A percentile compares a stretch with the other conserved stretches of the same genome.
These are phyloP conservation scores for Formicarius rufipectus DNA, from an alignment of 2,113 vertebrate genomes.

Conservation along the genomic window DNA sequence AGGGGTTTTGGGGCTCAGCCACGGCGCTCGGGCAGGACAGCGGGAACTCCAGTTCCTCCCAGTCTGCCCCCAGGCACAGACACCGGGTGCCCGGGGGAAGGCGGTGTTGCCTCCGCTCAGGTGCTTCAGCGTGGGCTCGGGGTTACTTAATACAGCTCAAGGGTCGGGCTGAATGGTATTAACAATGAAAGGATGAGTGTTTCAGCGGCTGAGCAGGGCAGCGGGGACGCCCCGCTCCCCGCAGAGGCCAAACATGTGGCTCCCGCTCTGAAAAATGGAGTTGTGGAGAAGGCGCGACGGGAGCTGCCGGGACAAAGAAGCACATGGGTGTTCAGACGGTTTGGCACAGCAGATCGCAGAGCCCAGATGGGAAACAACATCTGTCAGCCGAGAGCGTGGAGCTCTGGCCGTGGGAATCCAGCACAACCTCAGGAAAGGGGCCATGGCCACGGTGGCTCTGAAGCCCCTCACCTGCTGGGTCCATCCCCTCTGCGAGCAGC, in stretches of 20 bases:
- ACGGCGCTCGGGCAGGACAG: not conserved
- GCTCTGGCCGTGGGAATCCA: not conserved
- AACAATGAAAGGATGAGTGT: not conserved
- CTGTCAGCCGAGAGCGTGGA: not conserved
- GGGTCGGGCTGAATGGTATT: not conserved
- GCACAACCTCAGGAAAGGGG: not conserved
- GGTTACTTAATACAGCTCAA: not conserved
- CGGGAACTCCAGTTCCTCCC: not conserved
- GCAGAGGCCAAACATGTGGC: not conserved
- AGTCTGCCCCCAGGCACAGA: not conserved
- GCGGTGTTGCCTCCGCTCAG: not conserved
- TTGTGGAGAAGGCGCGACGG: not conserved
- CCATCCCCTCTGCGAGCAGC: accelerated
- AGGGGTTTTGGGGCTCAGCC: not conserved
- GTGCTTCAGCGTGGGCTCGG: not conserved
- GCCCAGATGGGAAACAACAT: not conserved
- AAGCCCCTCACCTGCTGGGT: not conserved
- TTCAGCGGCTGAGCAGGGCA: not conserved
- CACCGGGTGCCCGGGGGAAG: not conserved
- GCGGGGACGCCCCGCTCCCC: not conserved
- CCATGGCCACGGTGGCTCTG: not conserved
- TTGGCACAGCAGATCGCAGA: not conserved
- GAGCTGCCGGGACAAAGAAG: not conserved
- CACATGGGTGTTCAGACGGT: not conserved
- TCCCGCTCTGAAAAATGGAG: constrained; percentile 3